phyloP scores from a whole-genome alignment of 2,797 vertebrate genomes.

The Gymnothorax reevesii region DNA sequence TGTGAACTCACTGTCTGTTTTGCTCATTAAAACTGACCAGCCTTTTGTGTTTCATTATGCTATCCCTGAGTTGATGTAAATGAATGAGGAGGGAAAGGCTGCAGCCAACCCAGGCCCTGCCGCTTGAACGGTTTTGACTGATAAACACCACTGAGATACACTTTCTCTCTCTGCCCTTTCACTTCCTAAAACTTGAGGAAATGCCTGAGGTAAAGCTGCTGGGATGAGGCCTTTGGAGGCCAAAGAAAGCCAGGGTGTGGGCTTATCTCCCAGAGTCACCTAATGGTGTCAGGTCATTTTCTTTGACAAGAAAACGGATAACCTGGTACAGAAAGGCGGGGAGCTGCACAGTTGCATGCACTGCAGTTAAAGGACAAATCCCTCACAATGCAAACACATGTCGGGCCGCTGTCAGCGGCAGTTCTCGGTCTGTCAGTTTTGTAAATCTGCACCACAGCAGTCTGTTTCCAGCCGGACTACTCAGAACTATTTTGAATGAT shows the following conservation, averaged over 20 bases:
- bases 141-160: neutral
- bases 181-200: neutral
- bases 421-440: neutral
- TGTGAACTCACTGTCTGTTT: neutral
- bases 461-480: neutral
- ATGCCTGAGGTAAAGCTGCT: neutral
- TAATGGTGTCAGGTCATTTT: neutral
- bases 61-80: neutral
- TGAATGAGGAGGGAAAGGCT: neutral
- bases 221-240: neutral
- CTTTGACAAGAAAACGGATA: neutral
- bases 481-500: neutral
- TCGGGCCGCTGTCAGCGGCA: neutral
- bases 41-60: neutral
- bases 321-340: neutral
- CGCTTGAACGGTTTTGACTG: neutral
- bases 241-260: neutral
- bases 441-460: neutral
- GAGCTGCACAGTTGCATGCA: neutral
- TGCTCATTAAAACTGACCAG: slow-evolving; percentile 1
- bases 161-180: neutral
- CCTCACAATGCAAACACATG: neutral
- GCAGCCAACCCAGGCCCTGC: neutral
- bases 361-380: neutral
- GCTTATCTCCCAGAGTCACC: neutral